Evolutionary conservation across 2,113 vertebrate species (phyloP).

Genomic region (Copsychus sechellarum): DNA sequence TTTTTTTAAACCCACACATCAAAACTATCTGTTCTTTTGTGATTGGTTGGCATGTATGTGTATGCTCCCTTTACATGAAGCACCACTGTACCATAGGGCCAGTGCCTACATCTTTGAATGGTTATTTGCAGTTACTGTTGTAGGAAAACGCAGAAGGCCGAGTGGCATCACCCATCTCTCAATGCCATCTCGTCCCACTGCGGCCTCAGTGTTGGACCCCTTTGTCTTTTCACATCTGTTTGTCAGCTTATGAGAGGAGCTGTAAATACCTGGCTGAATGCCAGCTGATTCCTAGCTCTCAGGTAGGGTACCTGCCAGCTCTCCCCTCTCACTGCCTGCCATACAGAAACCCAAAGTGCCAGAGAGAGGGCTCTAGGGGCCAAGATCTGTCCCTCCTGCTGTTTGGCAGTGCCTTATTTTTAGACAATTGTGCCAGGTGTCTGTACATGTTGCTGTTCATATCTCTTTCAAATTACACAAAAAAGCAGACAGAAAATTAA

Average conservation of each 20-base stretch:
- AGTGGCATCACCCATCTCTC: not conserved
- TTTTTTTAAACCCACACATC: not conserved
- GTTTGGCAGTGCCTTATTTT: not conserved
- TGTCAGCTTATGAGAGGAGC: not conserved
- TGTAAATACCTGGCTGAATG: not conserved
- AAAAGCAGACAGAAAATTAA: not conserved
- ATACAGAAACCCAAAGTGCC: not conserved
- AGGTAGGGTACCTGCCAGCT: not conserved
- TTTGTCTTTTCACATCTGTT: not conserved
- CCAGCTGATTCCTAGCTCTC: not conserved
- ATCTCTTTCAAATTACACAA: not conserved
- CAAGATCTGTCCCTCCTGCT: not conserved
- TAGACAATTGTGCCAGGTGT: not conserved
- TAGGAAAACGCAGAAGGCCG: not conserved
- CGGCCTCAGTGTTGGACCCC: not conserved
- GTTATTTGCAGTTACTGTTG: not conserved
- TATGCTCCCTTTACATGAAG: not conserved
- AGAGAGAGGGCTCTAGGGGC: not conserved
- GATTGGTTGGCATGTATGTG: not conserved
- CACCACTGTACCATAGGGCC: not conserved
- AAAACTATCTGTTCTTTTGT: not conserved
- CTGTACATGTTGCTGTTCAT: not conserved
- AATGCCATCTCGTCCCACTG: accelerated
- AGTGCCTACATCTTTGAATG: not conserved
- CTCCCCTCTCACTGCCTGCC: not conserved